Evolutionary conservation across 2,797 vertebrate genomes (phyloP), one percentile per base, ranked within the genome.

Genomic region (Dendrocincla fuliginosa): DNA sequence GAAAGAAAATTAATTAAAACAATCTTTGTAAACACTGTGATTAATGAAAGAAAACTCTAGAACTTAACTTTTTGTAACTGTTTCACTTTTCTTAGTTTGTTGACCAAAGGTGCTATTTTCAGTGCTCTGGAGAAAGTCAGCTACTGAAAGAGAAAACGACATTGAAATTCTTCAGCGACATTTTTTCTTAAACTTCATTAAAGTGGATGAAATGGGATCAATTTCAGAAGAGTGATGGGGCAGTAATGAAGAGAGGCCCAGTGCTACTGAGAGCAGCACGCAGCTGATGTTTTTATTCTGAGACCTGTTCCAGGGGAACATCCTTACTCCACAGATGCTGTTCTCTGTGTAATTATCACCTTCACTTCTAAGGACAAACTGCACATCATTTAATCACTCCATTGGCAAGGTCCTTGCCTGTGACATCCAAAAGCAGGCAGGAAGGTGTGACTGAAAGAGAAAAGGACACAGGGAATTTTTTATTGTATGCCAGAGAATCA

Each of bases 181-280:
- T 96, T 96, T 95, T 94, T 86, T 81, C 83, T 93, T 97, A 87
- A 93, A 92, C 94, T 97, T 97, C 84, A 97, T 97, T 96, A 96
- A 86, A 96, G 47, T 69, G 92, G 73, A 96, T 95, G 86, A 97
- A 95, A 97, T 92, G 37, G 64, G 63, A 96, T 95, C 95, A 90
- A 88, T 96, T 97, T 97, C 82, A 90, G 86, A 95, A 96, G 92
- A 94, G 79, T 95, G 89, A 95, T 93, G 93, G 65, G 57, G 57
- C 23, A 89, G 63, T 94, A 97, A 96, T 97, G 91, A 96, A 97
- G 91, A 97, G 55, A 67, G 55, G 61, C 61, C 75, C 46, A 27
- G 24, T 47, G 53, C 83, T 91, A 65, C 30, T 84, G 50, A 89
- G 27, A 95, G 53, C 24, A 82, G 69, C 56, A 56, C 75, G 75